Percentiles rank a stretch among this genome's conserved stretches.
Evolutionary conservation across 30 jellyfish, hydroid and myxozoan species (phyloP).

Genomic region (Hydractinia symbiolongicarpus): DNA sequence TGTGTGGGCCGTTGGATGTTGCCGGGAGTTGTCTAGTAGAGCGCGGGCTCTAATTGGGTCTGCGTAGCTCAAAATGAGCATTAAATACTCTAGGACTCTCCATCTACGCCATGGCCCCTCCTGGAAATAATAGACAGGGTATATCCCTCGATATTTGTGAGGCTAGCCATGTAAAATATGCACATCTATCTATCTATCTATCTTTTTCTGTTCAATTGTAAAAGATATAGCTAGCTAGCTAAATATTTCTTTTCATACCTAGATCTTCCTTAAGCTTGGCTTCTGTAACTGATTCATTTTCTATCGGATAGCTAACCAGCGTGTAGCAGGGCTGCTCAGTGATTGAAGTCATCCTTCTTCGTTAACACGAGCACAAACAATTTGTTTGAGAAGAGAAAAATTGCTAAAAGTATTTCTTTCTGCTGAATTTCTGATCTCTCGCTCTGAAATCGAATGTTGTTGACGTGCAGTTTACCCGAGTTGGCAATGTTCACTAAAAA

Average conservation of each 20-base stretch:
- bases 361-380: background rate
- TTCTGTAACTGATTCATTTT: constrained; percentile 84
- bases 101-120: too few species aligned
- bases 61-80: too few species aligned
- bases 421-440: background rate
- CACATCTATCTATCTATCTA: too few species aligned
- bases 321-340: constrained; percentile 90
- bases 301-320: constrained; percentile 80
- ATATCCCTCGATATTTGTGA: too few species aligned
- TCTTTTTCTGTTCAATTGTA: too few species aligned
- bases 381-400: background rate
- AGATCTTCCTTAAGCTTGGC: constrained; percentile 90
- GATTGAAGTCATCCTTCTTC: constrained; percentile 20
- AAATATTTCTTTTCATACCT: constrained; percentile 39
- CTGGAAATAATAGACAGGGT: too few species aligned
- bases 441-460: background rate
- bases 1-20: too few species aligned
- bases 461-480: constrained; percentile 5
- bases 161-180: too few species aligned
- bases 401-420: background rate
- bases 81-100: too few species aligned
- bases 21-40: too few species aligned
- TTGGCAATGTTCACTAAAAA: background rate
- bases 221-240: background rate
- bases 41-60: too few species aligned